Evolutionary conservation across 2,888 invertebrate species (phyloP), one percentile per base, ranked within the genome.

Genomic region (Drosophila maculinotata): DNA sequence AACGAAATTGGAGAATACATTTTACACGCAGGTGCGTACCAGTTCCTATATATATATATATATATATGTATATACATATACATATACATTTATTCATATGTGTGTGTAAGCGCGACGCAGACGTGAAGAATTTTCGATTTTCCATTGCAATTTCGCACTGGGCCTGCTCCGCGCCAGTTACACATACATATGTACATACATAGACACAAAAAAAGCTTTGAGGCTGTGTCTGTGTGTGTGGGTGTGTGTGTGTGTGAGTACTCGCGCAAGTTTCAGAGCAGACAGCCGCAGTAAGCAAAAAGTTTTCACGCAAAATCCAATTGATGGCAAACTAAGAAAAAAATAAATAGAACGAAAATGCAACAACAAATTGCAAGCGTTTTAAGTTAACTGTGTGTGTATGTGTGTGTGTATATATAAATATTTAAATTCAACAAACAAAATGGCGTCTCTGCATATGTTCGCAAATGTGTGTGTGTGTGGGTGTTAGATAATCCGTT

Each of bases 11-110:
- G 44, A 67, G 36, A 54, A 45, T 39, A 93, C 35, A 60, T 39
- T 92, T 89, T 92, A 93, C 95, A 96, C 96, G 96, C 96, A 97
- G 96, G 97, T 97, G 96, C 97, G 96, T 96, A 84, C 58, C 58
- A 56, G 12, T 10, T 17, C 12, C 15, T 10, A 30, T 10, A 56
- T 25, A 31, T 10, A 9, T 38, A 30, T 47, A 52, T 31, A 38
- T 14, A 31, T n/a, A 39, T 23, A 36, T 17, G 35, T 30, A 30
- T 23, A 9, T 6, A n/a, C 44, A 9, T 35, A 14, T 20, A 7
- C 36, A 54, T 14, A 26, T 42, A 28, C 28, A 38, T 30, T 8
- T 42, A 45, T 39, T 20, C 41, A 20, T 38, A 59, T 67, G 48
- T 52, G 4, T 62, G 60, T 47, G 65, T 67, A 17, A 36, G 45